Conservation (phyloP, 2,113 vertebrate genomes). For the Mesocricetus auratus region DNA sequence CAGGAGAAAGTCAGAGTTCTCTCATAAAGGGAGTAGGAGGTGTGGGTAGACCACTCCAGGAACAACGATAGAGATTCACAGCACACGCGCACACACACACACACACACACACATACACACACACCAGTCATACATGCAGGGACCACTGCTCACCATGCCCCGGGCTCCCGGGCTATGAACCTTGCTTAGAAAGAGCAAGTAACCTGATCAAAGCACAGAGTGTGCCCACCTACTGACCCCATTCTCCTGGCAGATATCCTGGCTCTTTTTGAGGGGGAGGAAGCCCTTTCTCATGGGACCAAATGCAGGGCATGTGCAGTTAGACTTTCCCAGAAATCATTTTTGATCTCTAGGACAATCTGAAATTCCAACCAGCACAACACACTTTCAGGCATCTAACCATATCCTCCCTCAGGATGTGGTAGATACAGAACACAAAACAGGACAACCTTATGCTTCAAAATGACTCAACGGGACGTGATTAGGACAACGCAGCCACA, state of each 20-base stretch:
- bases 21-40: background rate
- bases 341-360: background rate
- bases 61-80: background rate
- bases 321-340: background rate
- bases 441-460: fast-evolving
- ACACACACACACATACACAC: too few relatives aligned
- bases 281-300: background rate
- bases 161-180: background rate
- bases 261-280: too few relatives aligned
- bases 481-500: background rate
- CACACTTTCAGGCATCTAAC: too few relatives aligned
- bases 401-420: background rate
- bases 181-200: background rate
- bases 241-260: background rate
- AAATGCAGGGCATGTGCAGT: background rate
- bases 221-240: fast-evolving
- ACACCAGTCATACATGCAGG: background rate
- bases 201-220: background rate
- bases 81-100: too few relatives aligned
- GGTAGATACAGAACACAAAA: fast-evolving
- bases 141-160: background rate
- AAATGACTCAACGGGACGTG: background rate
- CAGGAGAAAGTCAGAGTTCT: background rate
- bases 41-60: background rate
- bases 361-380: background rate